Conservation (phyloP, 2,797 vertebrate genomes). For the Lepus townsendii region DNA sequence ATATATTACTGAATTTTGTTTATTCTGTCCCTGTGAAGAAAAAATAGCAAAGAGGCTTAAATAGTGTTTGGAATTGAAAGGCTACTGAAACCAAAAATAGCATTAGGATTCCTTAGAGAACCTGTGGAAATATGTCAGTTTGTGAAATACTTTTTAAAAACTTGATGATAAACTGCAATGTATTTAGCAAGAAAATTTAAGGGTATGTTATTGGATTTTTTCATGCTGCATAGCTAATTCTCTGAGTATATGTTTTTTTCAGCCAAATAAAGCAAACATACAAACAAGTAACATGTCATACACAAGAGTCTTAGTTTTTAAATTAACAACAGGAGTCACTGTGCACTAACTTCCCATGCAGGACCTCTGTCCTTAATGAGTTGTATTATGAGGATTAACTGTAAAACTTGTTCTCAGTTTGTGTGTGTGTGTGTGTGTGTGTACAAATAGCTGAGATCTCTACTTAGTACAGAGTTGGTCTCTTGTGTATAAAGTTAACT, state of each 20-base stretch:
- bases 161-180: constrained; percentile 55
- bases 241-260: constrained; percentile 7
- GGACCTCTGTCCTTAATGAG: too few relatives aligned
- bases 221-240: constrained; percentile 54
- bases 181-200: constrained; percentile 40
- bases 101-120: constrained; percentile 62
- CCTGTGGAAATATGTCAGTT: constrained; percentile 53
- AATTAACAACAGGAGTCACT: too few relatives aligned
- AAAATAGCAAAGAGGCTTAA: constrained; percentile 38
- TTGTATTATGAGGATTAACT: too few relatives aligned
- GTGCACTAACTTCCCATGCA: too few relatives aligned
- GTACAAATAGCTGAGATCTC: too few relatives aligned
- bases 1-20: constrained; percentile 46
- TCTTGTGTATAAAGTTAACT: too few relatives aligned
- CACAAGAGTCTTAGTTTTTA: too few relatives aligned
- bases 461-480: too few relatives aligned
- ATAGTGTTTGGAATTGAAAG: constrained; percentile 70
- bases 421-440: too few relatives aligned
- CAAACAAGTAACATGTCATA: not conserved
- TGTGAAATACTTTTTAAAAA: constrained; percentile 62
- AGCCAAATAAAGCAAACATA: constrained; percentile 26
- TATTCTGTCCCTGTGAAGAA: not conserved
- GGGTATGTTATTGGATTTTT: constrained; percentile 52
- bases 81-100: constrained; percentile 75
- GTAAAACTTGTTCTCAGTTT: too few relatives aligned